Base-by-base conservation (phyloP, 2,888 invertebrate species). In the Eupithecia insigniata region DNA sequence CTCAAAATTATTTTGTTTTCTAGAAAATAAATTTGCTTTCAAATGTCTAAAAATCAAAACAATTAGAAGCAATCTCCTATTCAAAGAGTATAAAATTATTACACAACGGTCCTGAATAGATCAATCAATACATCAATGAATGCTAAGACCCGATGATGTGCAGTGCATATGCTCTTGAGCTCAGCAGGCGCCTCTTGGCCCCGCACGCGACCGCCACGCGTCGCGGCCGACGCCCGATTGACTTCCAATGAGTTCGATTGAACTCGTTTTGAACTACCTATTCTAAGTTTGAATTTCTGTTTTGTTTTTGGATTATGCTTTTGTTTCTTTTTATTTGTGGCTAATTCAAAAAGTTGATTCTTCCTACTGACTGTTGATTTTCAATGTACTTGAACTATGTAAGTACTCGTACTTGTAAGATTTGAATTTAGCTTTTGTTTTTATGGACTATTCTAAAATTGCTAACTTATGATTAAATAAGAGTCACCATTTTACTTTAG, bases 91-190 rank as follows among this genome's bases (percentile, higher is more conserved):
- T 64, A 66, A 64, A 70, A 64, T 64, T 36, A 64, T 16, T 64
- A 60, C 30, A 60, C 60, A 60, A 55, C 12, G 12, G 26, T 55
- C 55, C 8, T 60, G 30, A 18, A 22, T 18, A 30, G 12, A 26
- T 55, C 60, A 30, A 74, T 76, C 61, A 74, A 72, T 73, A 70
- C 66, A 74, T 71, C 67, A 71, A 14, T 61, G 61, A 34, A 76
- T 71, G 65, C 51, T 58, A 65, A 36, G 68, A 71, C 68, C 73
- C 51, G 71, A 74, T 71, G 71, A 76, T 70, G 66, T 70, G n/a
- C 75, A 68, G 71, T 80, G 89, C 92, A 92, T 92, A 92, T 92
- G 92, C 90, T 89, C 92, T 92, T 84, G 84, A 92, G 78, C 90
- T 71, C 92, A 88, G 92, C 91, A 84, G 90, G 79, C 82, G 88